These are phyloP conservation scores for Calonectris borealis DNA, from an alignment of 2,113 vertebrate genomes.

Conservation along the genomic window DNA sequence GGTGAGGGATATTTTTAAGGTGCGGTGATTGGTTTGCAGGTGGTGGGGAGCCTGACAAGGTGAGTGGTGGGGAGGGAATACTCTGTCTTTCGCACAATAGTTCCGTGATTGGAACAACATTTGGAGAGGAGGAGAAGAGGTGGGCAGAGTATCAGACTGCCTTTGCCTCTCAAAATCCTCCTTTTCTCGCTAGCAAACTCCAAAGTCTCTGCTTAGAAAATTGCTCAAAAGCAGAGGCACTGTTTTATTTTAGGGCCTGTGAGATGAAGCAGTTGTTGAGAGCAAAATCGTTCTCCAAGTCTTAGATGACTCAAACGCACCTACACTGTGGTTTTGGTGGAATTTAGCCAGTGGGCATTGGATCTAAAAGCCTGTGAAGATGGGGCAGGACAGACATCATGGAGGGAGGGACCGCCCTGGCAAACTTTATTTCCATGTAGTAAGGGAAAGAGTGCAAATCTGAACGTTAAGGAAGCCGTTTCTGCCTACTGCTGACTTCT, in stretches of 20 bases:
- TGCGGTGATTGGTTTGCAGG: background rate
- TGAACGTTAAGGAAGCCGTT: background rate
- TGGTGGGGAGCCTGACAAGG: background rate
- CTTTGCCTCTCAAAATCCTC: background rate
- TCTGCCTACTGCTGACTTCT: background rate
- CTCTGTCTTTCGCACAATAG: background rate
- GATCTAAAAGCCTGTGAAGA: background rate
- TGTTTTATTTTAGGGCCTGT: background rate
- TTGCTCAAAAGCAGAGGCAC: background rate
- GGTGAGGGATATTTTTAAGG: background rate
- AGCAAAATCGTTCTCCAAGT: background rate
- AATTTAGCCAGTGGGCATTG: background rate
- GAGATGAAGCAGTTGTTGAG: background rate
- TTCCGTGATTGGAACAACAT: background rate
- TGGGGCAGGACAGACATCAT: background rate
- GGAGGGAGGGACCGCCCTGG: background rate
- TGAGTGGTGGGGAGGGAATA: background rate
- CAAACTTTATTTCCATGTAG: conserved; percentile 9
- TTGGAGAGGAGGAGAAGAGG: background rate
- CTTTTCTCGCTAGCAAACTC: background rate
- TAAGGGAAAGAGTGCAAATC: background rate
- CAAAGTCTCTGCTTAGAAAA: background rate
- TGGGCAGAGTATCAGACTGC: background rate
- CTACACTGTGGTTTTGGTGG: background rate
- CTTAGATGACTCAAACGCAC: background rate